These are phyloP conservation scores for Acrocephalus arundinaceus DNA, from an alignment of 2,113 vertebrate genomes.

Conservation along the genomic window DNA sequence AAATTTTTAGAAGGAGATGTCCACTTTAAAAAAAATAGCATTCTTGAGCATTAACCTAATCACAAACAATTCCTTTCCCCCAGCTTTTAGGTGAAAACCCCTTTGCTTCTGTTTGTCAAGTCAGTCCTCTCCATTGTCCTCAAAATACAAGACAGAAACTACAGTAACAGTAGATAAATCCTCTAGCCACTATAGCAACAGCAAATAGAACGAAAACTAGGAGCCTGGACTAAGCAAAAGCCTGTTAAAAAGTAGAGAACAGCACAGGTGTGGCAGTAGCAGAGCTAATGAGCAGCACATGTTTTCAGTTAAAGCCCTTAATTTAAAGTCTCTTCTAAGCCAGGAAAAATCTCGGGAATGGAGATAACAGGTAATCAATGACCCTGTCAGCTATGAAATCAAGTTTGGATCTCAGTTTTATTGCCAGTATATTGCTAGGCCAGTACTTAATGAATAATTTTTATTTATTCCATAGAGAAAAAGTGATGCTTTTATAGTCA, in stretches of 20 bases:
- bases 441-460: background rate
- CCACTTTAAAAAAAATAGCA: background rate
- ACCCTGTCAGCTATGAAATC: background rate
- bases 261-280: background rate
- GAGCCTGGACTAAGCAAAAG: background rate
- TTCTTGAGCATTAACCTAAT: background rate
- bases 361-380: background rate
- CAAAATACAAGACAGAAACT: background rate
- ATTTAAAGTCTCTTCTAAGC: slow-evolving; percentile 21
- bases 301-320: slow-evolving; percentile 18
- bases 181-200: background rate
- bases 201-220: background rate
- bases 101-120: background rate
- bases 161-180: background rate
- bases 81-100: background rate
- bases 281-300: slow-evolving; percentile 31
- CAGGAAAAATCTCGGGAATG: background rate
- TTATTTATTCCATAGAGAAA: background rate
- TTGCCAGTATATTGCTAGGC: background rate
- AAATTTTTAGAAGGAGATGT: background rate
- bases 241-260: background rate
- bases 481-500: background rate
- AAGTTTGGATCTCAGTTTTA: background rate
- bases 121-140: background rate
- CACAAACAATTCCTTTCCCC: background rate